Percentiles rank a stretch among this genome's conserved stretches.
Evolutionary conservation across 2,797 vertebrate species (phyloP).

Genomic region (Ptychobarbus kaznakovi): DNA sequence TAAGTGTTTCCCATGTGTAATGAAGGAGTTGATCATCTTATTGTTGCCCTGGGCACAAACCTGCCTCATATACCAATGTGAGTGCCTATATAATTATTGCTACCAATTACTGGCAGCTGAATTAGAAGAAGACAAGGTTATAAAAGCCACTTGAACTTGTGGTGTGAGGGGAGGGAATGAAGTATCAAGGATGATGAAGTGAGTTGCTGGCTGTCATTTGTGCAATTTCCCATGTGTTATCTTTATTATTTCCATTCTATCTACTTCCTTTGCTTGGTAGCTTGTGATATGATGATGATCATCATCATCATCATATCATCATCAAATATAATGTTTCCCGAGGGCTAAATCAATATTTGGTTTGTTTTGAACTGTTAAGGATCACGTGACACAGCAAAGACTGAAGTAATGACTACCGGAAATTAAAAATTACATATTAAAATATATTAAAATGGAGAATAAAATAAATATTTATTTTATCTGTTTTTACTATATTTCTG

Average conservation of each 20-base stretch:
- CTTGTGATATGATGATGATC: not conserved
- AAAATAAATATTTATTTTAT: not conserved
- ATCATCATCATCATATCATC: not conserved
- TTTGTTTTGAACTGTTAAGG: not conserved
- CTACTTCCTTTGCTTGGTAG: not conserved
- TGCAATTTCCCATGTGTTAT: not conserved
- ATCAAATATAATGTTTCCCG: not conserved
- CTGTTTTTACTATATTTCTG: too few species aligned
- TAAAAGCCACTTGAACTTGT: slow-evolving; percentile 37
- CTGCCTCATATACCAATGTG: slow-evolving; percentile 24
- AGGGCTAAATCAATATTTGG: not conserved
- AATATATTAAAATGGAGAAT: not conserved
- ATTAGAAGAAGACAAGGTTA: slow-evolving; percentile 31
- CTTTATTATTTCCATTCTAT: not conserved
- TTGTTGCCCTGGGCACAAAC: slow-evolving; percentile 31
- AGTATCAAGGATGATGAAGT: not conserved
- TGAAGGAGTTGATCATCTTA: slow-evolving; percentile 18
- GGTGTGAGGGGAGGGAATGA: not conserved
- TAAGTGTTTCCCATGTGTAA: slow-evolving; percentile 32
- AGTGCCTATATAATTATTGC: slow-evolving; percentile 32
- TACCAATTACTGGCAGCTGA: slow-evolving; percentile 24
- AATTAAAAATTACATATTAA: not conserved
- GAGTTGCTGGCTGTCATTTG: not conserved
- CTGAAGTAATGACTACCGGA: not conserved
- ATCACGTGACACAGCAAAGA: not conserved